Evolutionary conservation across 2,888 invertebrate genomes (phyloP), one percentile per base, ranked within the genome.

Genomic region (Apotomis turbidana): DNA sequence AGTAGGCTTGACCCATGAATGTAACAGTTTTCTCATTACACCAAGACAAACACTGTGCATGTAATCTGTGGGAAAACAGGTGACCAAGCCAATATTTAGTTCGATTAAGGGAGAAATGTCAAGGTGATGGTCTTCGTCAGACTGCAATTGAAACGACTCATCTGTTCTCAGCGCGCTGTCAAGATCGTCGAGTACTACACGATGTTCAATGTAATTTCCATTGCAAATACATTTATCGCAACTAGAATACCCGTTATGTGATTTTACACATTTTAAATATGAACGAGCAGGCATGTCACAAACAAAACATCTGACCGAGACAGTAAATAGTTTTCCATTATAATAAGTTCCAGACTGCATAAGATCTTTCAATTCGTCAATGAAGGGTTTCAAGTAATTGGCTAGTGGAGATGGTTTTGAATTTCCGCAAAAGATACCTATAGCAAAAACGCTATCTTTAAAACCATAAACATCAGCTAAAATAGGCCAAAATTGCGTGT

Each of bases 401-500:
- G 52, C 5, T 54, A 15, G 13, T 54, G 54, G 54, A 54, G 15
- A 44, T 54, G 54, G 58, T 41, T 38, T 38, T 59, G 58, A 13
- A 15, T 38, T 41, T 41, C 58, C n/a, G 41, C 41, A 12, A 58
- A 38, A 58, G 4, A 13, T 13, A 13, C 13, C 52, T 4, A 52
- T 13, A 13, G 4, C 13, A 13, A 13, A 13, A 13, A 13, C 13
- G 13, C 52, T 13, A 13, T 52, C 13, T 52, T 52, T 52, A n/a
- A 52, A 13, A 13, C 54, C 54, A 15, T 13, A n/a, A 54, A 54
- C 15, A 13, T 54, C 54, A 13, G 54, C 54, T 54, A 54, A 15
- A 13, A 77, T 76, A 10, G 77, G 75, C 77, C 77, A 77, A 49
- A 77, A 68, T 57, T 77, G 68, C 3, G 72, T 12, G 64, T 67